Base-by-base conservation (phyloP, 2,888 invertebrate species). In the Salticus scenicus region DNA sequence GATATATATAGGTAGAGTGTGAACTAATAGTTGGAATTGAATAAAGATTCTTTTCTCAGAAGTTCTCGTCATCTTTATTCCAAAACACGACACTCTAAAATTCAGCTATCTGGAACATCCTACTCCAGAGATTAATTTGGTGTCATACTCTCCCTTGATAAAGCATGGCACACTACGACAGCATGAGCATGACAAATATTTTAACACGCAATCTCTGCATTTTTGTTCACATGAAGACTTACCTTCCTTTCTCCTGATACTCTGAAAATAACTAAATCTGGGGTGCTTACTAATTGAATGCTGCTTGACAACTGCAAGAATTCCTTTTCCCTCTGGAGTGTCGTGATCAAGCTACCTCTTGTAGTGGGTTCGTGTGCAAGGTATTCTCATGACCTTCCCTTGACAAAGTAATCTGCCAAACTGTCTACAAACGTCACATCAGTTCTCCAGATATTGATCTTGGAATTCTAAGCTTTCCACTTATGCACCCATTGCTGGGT, bases 341-440 rank as follows among this genome's bases (percentile, higher is more conserved):
- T n/a, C n/a, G n/a, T n/a, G n/a, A n/a, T n/a, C n/a, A n/a, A n/a
- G n/a, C n/a, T n/a, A n/a, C n/a, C n/a, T n/a, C n/a, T n/a, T n/a
- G n/a, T n/a, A n/a, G n/a, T 37, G 37, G 37, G 37, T 37, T 7
- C 37, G 7, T 37, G n/a, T n/a, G n/a, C 10, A 37, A 37, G 37
- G 37, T 1, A 57, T 24, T 24, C 1, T 7, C 57, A 17, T 24
- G 57, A 57, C 57, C 57, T 57, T 57, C 57, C 24, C 57, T 57
- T 57, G 57, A 57, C 57, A 57, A 57, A 57, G 57, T 57, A 57
- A 57, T 57, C 57, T 57, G 57, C 57, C 57, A 57, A 57, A 57
- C 57, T 57, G 57, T 57, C 57, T 57, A 24, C 24, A 57, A 24
- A 24, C 57, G 57, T 57, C 57, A 57, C 57, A 57, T 57, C 57